Conservation (phyloP, 1,140 invertebrate genomes). For the Psilanteris sp. region DNA sequence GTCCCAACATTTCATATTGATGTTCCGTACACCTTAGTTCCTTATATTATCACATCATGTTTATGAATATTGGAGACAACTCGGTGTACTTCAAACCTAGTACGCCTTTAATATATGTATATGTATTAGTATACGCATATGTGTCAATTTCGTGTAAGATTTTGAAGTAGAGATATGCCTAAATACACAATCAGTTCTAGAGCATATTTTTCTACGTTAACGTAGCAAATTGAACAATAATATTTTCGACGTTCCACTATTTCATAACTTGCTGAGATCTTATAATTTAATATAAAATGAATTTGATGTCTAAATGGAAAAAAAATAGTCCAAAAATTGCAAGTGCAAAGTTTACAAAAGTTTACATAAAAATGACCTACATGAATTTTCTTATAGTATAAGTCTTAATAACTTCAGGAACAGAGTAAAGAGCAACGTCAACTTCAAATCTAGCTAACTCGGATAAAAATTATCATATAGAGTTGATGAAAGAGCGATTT, state of each 20-base stretch:
- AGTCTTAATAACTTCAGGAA: slow-evolving; percentile 17
- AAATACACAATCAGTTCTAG: too few relatives aligned
- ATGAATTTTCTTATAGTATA: slow-evolving; percentile 18
- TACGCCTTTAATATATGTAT: too few relatives aligned
- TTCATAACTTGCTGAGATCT: too few relatives aligned
- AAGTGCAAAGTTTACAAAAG: background rate
- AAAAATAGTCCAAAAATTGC: slow-evolving; percentile 5
- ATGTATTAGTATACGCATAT: too few relatives aligned
- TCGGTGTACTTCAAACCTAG: too few relatives aligned
- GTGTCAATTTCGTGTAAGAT: too few relatives aligned
- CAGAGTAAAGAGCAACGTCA: slow-evolving; percentile 13
- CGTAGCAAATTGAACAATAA: too few relatives aligned
- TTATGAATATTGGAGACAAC: slow-evolving; percentile 1
- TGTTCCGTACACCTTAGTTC: slow-evolving; percentile 2
- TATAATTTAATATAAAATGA: background rate
- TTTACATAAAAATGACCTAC: slow-evolving; percentile 11
- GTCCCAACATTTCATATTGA: slow-evolving; percentile 1
- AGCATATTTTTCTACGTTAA: too few relatives aligned
- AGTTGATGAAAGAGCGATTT: slow-evolving; percentile 17
- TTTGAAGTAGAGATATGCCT: too few relatives aligned
- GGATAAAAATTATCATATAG: slow-evolving; percentile 43
- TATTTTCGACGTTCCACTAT: too few relatives aligned
- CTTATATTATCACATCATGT: slow-evolving; percentile 1
- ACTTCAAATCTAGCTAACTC: slow-evolving; percentile 28
- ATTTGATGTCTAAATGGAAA: background rate